Base-by-base conservation (phyloP, 2,113 vertebrate genomes). In the Herpailurus yagouaroundi region DNA sequence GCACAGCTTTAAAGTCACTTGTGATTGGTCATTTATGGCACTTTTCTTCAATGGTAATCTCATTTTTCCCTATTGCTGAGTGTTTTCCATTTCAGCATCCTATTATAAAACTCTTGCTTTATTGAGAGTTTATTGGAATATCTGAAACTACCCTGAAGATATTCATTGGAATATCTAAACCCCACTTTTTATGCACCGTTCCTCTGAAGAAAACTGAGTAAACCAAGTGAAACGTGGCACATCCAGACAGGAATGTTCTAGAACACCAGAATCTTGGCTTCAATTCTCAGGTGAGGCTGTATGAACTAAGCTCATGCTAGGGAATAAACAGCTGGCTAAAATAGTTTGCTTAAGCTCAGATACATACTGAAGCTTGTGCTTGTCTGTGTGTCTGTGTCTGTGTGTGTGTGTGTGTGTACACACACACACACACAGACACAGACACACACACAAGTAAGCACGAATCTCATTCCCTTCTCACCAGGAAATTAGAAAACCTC, bases 1-100 rank as follows among this genome's bases (percentile, higher is more conserved):
- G 12, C 8, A 68, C 11, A 64, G 68, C 7, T 69, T 71, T 55
- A 77, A 38, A 73, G 33, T 83, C 77, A 73, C 31, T 79, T 15
- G n/a, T 52, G 48, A 89, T 9, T 50, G 21, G 57, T 66, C 38
- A 63, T 33, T 41, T 25, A 64, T 33, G 27, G 12, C 29, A n/a
- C 27, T 52, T 89, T 77, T 97, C 14, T 63, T 77, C 66, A 63
- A 33, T 29, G 12, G 25, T 48, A 81, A 52, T 74, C 38, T 91
- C 31, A 73, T 90, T 76, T 79, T 90, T 19, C 21, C 4, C 2
- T 6, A 71, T 74, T 82, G 27, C 76, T 89, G 74, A 93, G 18
- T 71, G 27, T 83, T 92, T 80, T 94, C 60, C 45, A 84, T 38
- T 97, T 95, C 63, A 74, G 21, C 21, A 38, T 97, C 18, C 38